Percentiles rank a stretch among this genome's conserved stretches.
These are phyloP conservation scores for Tetramorium alpestre DNA, from an alignment of 1,140 invertebrate species.

Conservation along the genomic window DNA sequence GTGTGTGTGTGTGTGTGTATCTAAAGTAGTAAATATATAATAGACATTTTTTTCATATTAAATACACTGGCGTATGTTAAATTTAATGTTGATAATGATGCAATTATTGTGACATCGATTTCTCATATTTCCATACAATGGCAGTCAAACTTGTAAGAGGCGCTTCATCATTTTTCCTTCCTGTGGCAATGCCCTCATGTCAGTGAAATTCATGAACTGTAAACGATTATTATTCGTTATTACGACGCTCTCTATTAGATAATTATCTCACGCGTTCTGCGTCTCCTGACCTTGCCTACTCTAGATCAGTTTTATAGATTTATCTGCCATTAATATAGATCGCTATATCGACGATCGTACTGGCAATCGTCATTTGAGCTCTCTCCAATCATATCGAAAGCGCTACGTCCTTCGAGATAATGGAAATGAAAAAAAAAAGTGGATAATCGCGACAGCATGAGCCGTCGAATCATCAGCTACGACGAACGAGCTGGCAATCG, in stretches of 20 bases:
- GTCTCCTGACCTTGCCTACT: neutral
- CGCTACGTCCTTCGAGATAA: neutral
- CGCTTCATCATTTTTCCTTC: conserved; percentile 35
- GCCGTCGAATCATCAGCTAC: neutral
- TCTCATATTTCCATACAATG: conserved; percentile 55
- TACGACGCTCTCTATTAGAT: neutral
- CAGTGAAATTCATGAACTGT: conserved; percentile 16
- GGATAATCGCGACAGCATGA: neutral
- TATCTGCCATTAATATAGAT: neutral
- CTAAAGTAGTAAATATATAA: neutral
- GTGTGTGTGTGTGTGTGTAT: too few relatives aligned
- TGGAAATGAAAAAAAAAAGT: neutral
- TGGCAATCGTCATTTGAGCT: neutral
- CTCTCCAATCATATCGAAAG: neutral
- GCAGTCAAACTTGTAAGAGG: conserved; percentile 12
- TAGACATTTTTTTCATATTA: neutral
- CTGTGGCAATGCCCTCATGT: conserved; percentile 13
- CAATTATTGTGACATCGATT: conserved; percentile 29
- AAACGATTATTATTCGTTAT: neutral
- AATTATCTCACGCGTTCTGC: neutral
- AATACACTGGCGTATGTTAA: neutral
- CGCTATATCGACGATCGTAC: neutral
- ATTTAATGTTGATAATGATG: conserved; percentile 32
- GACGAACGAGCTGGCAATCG: neutral
- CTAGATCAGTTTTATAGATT: neutral